Base-by-base conservation (phyloP, 1,140 invertebrate genomes). In the Coelopa frigida region DNA sequence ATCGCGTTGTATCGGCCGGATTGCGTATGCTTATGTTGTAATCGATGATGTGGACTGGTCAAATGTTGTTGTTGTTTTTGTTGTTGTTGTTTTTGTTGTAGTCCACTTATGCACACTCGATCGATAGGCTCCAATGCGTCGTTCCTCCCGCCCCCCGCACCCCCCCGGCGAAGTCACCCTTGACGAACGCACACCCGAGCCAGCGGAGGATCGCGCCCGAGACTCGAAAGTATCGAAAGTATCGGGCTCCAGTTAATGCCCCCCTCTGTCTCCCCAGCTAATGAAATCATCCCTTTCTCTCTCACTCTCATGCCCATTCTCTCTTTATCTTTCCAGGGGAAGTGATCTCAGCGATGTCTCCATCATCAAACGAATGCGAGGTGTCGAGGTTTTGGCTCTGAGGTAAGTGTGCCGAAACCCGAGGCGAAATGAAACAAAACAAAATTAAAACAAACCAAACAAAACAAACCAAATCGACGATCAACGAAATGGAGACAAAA, bases 331-430 rank as follows among this genome's bases (percentile, higher is more conserved):
- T 75, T 72, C 10, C 72, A 89, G 87, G 85, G 87, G 85, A 17
- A 84, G 84, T 50, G 85, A 89, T 73, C 72, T 89, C 38, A 81
- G 76, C 26, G 86, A 89, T 72, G 81, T 89, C 14, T 84, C 77
- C 58, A 76, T 89, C 42, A 69, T 88, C 50, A 75, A 82, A 49
- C 75, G 79, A 61, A 85, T 89, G 79, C 77, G 76, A 54, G 83
- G 82, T 70, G 85, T 89, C 4, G 84, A 88, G 70, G 84, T 89
- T 18, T 65, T 89, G 32, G 85, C 85, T 18, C 70, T 89, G 55
- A 89, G 87, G 85, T 87, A 74, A 66, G 59, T 54, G 18, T 36
- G 17, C 41, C 18, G n/a, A 14, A 44, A 32, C 18, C 18, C 18
- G 11, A 11, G 31, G 15, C 23, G n/a, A 23, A 44, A 6, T 33